These are phyloP conservation scores for Papilio polytes DNA, from an alignment of 1,140 invertebrate genomes.

Conservation along the genomic window DNA sequence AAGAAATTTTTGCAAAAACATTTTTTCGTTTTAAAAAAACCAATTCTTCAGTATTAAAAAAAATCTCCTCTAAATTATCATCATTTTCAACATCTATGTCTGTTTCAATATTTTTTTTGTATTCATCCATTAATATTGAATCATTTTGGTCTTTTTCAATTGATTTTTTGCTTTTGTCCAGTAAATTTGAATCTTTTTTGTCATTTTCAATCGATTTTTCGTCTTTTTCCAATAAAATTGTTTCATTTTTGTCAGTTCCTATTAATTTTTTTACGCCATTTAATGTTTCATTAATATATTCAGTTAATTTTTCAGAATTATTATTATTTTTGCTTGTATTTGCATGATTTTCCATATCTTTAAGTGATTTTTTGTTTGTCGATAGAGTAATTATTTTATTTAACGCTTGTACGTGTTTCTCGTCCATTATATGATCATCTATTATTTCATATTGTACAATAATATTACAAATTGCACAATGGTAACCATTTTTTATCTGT, in stretches of 20 bases:
- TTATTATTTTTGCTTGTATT: not conserved
- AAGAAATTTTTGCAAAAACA: conserved; percentile 43
- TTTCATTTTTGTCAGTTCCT: not conserved
- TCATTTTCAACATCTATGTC: not conserved
- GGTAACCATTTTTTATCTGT: conserved; percentile 2
- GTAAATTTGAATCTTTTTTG: not conserved
- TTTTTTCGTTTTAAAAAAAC: conserved; percentile 49
- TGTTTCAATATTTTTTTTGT: not conserved
- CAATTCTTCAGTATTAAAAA: conserved; percentile 37
- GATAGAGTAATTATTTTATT: not conserved
- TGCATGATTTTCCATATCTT: not conserved
- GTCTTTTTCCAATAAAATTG: not conserved
- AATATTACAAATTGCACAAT: conserved; percentile 34
- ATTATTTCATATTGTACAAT: not conserved
- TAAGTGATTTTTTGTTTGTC: not conserved
- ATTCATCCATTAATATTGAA: not conserved
- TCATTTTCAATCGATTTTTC: not conserved
- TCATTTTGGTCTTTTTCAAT: not conserved
- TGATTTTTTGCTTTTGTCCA: not conserved
- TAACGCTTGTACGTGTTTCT: conserved; percentile 1
- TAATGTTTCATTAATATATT: not conserved
- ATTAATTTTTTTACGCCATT: not conserved
- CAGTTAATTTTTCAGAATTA: not conserved
- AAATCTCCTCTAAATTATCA: not conserved
- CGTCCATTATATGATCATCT: not conserved